Percentiles rank a stretch among this genome's conserved stretches.
These are phyloP conservation scores for Benitochromis conjunctus DNA, from an alignment of 2,113 vertebrate species.

Conservation along the genomic window DNA sequence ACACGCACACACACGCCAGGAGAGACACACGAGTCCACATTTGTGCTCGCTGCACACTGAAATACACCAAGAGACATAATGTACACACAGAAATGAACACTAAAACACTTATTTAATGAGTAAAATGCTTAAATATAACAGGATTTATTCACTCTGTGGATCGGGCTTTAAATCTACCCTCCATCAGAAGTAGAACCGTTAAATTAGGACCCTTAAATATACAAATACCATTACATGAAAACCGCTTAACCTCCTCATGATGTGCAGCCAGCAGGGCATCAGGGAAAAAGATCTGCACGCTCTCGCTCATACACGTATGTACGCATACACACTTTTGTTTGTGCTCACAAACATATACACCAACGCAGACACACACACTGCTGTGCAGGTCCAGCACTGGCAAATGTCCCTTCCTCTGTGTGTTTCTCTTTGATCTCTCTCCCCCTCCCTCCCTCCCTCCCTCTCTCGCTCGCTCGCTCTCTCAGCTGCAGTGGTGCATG, in stretches of 20 bases:
- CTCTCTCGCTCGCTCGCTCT: neutral
- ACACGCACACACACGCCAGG: neutral
- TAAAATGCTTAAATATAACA: neutral
- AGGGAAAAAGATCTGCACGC: neutral
- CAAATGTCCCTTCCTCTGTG: conserved; percentile 20
- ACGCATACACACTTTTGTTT: neutral
- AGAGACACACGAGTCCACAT: neutral
- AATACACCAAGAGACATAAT: neutral
- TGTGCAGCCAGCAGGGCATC: neutral
- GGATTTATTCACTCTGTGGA: neutral
- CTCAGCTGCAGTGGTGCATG: neutral
- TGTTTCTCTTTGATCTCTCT: neutral
- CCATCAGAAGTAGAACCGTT: neutral
- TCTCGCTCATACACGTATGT: neutral
- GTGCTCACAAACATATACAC: neutral
- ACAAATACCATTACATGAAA: neutral
- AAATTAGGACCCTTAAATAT: neutral
- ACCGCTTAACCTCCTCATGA: neutral
- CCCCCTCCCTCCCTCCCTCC: neutral
- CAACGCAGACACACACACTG: neutral
- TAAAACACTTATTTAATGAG: neutral
- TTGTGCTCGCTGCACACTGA: neutral
- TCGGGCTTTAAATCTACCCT: neutral
- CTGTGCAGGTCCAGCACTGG: neutral
- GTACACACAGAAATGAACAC: neutral